A percentile compares a stretch with the other conserved stretches of the same genome.
Conservation (phyloP, 2,888 invertebrate species). For the Plagodis pulveraria region DNA sequence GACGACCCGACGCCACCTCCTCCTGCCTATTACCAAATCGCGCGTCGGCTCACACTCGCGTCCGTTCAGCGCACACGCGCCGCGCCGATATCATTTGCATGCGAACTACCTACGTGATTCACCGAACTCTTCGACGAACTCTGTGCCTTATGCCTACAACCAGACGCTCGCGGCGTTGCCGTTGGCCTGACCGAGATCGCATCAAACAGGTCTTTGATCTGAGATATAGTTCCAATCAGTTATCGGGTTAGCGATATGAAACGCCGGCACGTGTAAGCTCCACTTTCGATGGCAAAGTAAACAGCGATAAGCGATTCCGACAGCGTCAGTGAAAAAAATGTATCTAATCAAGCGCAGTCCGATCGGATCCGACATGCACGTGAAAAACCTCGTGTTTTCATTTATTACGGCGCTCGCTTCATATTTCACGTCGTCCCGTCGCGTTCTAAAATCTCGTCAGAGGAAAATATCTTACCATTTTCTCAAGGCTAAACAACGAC, state of each 20-base stretch:
- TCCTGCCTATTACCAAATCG: slow-evolving; percentile 55
- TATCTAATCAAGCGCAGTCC: slow-evolving; percentile 45
- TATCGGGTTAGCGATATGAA: slow-evolving; percentile 25
- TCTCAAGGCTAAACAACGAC: slow-evolving; percentile 48
- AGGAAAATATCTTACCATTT: slow-evolving; percentile 49
- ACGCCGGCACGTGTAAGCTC: slow-evolving; percentile 29
- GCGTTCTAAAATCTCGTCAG: slow-evolving; percentile 47
- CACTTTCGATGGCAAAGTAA: slow-evolving; percentile 29
- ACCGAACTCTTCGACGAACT: slow-evolving; percentile 13
- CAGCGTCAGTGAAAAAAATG: slow-evolving; percentile 23
- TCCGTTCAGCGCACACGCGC: slow-evolving; percentile 29
- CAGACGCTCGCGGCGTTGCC: slow-evolving; percentile 3
- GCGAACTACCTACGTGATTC: slow-evolving; percentile 50
- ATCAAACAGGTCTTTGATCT: slow-evolving; percentile 37
- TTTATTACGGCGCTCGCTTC: slow-evolving; percentile 49
- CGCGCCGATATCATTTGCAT: slow-evolving; percentile 48
- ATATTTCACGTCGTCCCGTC: slow-evolving; percentile 50
- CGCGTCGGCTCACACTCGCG: slow-evolving; percentile 44
- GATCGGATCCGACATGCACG: slow-evolving; percentile 29
- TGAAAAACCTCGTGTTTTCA: slow-evolving; percentile 41
- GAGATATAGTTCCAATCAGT: slow-evolving; percentile 28
- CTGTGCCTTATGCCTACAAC: slow-evolving; percentile 13
- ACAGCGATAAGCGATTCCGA: slow-evolving; percentile 25
- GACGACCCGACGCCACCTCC: slow-evolving; percentile 52
- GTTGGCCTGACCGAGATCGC: slow-evolving; percentile 26